Conservation (phyloP, 2,888 invertebrate species). For the Strigamia transsilvanica region DNA sequence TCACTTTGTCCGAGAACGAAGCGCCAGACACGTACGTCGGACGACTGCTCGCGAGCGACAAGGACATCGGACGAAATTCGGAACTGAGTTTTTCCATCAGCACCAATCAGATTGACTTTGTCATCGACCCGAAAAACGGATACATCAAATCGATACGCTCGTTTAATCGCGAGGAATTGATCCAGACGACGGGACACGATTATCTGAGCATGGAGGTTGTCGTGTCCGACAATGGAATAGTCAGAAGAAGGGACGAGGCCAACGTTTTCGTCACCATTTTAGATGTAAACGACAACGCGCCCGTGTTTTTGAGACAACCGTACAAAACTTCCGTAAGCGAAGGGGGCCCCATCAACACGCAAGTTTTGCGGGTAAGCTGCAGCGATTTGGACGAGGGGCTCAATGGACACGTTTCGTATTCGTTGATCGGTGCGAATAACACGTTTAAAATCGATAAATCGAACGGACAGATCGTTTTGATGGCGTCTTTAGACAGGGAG, state of each 20-base stretch:
- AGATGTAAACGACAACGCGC: slow-evolving; percentile 91
- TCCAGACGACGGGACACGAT: slow-evolving; percentile 79
- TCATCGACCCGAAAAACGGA: slow-evolving; percentile 88
- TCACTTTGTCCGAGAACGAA: slow-evolving; percentile 87
- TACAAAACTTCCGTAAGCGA: slow-evolving; percentile 92
- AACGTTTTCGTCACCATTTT: slow-evolving; percentile 85
- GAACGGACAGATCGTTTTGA: slow-evolving; percentile 84
- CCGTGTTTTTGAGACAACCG: slow-evolving; percentile 81
- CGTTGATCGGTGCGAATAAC: slow-evolving; percentile 59
- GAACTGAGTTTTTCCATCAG: slow-evolving; percentile 80
- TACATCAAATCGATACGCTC: slow-evolving; percentile 84
- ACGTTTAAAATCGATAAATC: slow-evolving; percentile 83
- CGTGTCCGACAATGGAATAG: slow-evolving; percentile 83
- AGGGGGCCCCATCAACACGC: slow-evolving; percentile 80
- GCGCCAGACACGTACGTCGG: slow-evolving; percentile 90
- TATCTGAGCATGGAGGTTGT: slow-evolving; percentile 84
- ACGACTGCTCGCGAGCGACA: slow-evolving; percentile 86
- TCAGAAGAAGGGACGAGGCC: slow-evolving; percentile 82
- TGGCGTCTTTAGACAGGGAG: slow-evolving; percentile 84
- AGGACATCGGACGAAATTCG: slow-evolving; percentile 89
- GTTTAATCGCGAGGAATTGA: slow-evolving; percentile 88
- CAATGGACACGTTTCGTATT: slow-evolving; percentile 88
- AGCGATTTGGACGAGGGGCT: slow-evolving; percentile 87
- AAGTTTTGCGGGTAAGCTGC: slow-evolving; percentile 85
- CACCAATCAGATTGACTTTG: slow-evolving; percentile 78